Base-by-base conservation (phyloP, 2,888 invertebrate genomes). In the Nymphalis polychloros region DNA sequence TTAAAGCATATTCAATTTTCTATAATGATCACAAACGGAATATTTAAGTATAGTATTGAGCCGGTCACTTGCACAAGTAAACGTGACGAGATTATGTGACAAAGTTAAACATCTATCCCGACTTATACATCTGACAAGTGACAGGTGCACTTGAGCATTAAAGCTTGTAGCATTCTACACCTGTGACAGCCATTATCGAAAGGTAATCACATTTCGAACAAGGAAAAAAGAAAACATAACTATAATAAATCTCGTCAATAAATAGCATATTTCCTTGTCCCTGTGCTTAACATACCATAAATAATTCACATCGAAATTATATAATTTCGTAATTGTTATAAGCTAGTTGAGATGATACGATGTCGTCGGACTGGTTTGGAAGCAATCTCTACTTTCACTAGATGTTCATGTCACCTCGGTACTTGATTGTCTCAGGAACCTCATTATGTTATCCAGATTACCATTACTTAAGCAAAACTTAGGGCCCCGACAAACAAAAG, bases 311-410 rank as follows among this genome's bases (percentile, higher is more conserved):
- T 55, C 17, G 8, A 55, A n/a, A 31, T 55, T 55, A 55, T 31
- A 31, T 55, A 59, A 53, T 68, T 53, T 47, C 52, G 64, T 64
- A 55, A 66, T 61, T 55, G 55, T 52, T 31, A 31, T 67, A 59
- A 64, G 49, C 49, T 64, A 71, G 63, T 64, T 67, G 63, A 71
- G 67, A 67, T 76, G 73, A 71, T 67, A 65, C 84, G 84, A 84
- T 81, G 82, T 85, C 88, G 84, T 74, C 74, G 59, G 74, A 81
- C 84, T 77, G 80, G 87, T 83, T 85, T 80, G 75, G 76, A 78
- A 74, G 72, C 74, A 31, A 31, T 55, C 55, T 70, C 75, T 71
- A 78, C 83, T 83, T 83, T 83, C 82, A 80, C 82, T 77, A 75
- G 76, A 78, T 77, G 78, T 75, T 76, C 78, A 74, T 78, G 73